Evolutionary conservation across 2,113 vertebrate genomes (phyloP).

Genomic region (Leuciscus idus): DNA sequence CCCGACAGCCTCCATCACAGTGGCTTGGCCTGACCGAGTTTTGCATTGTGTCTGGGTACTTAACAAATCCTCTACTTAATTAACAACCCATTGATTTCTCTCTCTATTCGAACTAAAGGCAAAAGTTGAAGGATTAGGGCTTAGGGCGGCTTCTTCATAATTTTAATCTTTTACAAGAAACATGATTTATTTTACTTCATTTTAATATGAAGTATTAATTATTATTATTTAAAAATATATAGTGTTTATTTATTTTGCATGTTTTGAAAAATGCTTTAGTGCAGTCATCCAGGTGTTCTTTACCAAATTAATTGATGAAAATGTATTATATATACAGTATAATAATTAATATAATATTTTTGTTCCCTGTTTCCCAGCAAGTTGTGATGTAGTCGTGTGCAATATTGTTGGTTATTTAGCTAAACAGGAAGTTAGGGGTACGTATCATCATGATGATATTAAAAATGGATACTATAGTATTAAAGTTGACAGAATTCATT

Average conservation of each 20-base stretch:
- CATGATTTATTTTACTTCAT: not conserved
- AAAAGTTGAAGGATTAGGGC: constrained; percentile 24
- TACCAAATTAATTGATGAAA: too few species aligned
- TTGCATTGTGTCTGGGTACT: constrained; percentile 42
- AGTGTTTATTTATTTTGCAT: not conserved
- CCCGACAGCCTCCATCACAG: constrained; percentile 42
- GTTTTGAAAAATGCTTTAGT: not conserved
- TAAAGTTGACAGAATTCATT: not conserved
- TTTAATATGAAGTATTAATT: too few species aligned
- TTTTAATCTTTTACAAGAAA: constrained; percentile 1
- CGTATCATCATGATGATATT: not conserved
- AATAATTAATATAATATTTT: too few species aligned
- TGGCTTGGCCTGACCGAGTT: constrained; percentile 38
- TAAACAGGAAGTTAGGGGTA: not conserved
- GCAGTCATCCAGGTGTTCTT: not conserved
- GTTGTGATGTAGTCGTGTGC: not conserved
- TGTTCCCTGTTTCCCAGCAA: not conserved
- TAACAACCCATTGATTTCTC: constrained; percentile 53
- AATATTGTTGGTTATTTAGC: not conserved
- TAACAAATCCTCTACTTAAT: constrained; percentile 54
- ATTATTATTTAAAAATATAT: too few species aligned
- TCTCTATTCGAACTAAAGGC: constrained; percentile 24
- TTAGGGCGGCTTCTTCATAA: not conserved
- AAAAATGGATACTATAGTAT: not conserved
- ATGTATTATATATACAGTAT: too few species aligned